Evolutionary conservation across 2,797 vertebrate species (phyloP), one percentile per base, ranked within the genome.

Genomic region (Poeciliopsis paucimaculata): DNA sequence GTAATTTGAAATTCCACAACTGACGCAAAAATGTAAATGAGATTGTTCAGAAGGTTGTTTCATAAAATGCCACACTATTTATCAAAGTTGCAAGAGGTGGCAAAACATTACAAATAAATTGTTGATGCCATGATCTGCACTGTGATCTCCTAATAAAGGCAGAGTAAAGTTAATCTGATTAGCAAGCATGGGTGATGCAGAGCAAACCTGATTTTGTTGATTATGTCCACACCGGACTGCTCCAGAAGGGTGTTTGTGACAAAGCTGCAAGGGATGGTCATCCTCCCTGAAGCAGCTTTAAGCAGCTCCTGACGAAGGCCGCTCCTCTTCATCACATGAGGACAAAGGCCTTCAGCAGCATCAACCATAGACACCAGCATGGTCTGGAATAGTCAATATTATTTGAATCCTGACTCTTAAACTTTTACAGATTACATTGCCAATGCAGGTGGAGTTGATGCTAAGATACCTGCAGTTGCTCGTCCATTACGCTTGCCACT

Each of bases 211-310:
- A 99, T 99, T 95, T 99, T 99, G 91, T 99, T 99, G 90, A 98
- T 94, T 91, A 99, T 98, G 94, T 99, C 98, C 34, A 97, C 94
- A 34, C 97, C 98, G 26, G 97, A 97, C 87, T 99, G 98, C 89
- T 99, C 97, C 93, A 99, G 89, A 76, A 99, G 96, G 15, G 98
- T 98, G 81, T 95, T 95, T 90, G 96, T 97, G 86, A 98, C 91
- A 87, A 99, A 99, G 86, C 95, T 93, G 9, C 93, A 95, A 2
- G 98, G 97, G 26, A 99, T 92, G 6, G 91, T 96, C 93, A 97
- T 97, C 94, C 96, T 97, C 70, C 96, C 97, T 0, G 94, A 95
- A 53, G 96, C 96, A 47, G 94, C 94, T 49, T 92, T 95, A 77
- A 98, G 95, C 82, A 99, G 94, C 81, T 97, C 96, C 75, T 97